Conservation (phyloP, 2,113 vertebrate species). For the Morone saxatilis region DNA sequence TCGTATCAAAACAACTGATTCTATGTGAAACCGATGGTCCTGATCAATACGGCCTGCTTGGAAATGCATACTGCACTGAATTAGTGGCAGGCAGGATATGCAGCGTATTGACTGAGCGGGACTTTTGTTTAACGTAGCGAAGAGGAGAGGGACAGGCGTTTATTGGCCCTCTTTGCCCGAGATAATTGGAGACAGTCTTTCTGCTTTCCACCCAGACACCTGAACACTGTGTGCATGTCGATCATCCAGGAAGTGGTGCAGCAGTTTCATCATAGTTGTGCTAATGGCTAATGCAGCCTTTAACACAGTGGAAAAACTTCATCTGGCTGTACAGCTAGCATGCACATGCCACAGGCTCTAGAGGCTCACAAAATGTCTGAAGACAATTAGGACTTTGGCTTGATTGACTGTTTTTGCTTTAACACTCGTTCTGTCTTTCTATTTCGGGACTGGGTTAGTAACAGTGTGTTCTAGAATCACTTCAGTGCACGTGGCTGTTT, state of each 20-base stretch:
- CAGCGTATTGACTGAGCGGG: conserved; percentile 13
- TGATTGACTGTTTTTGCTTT: conserved; percentile 18
- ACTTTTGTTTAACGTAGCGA: conserved; percentile 26
- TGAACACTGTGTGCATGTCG: background rate
- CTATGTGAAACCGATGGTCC: background rate
- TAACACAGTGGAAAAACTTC: conserved; percentile 20
- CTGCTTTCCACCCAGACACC: background rate
- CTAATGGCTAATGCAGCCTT: conserved; percentile 16
- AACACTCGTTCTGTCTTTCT: conserved; percentile 16
- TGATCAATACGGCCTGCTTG: conserved; percentile 27
- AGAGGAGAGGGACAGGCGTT: conserved; percentile 13
- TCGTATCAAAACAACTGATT: conserved; percentile 32
- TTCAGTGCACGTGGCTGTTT: conserved; percentile 17
- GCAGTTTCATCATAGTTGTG: conserved; percentile 19
- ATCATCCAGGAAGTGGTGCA: background rate
- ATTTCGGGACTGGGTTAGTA: conserved; percentile 41
- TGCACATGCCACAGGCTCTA: background rate
- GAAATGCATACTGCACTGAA: conserved; percentile 5
- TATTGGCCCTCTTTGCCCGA: conserved; percentile 40
- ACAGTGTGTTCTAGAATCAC: conserved; percentile 22
- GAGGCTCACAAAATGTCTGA: conserved; percentile 21
- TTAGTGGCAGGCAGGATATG: conserved; percentile 10
- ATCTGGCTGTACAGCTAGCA: background rate
- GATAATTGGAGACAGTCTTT: conserved; percentile 20
- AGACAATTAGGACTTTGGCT: conserved; percentile 29